These are phyloP conservation scores for Pygoscelis antarcticus DNA, from an alignment of 2,113 vertebrate genomes.

Conservation along the genomic window DNA sequence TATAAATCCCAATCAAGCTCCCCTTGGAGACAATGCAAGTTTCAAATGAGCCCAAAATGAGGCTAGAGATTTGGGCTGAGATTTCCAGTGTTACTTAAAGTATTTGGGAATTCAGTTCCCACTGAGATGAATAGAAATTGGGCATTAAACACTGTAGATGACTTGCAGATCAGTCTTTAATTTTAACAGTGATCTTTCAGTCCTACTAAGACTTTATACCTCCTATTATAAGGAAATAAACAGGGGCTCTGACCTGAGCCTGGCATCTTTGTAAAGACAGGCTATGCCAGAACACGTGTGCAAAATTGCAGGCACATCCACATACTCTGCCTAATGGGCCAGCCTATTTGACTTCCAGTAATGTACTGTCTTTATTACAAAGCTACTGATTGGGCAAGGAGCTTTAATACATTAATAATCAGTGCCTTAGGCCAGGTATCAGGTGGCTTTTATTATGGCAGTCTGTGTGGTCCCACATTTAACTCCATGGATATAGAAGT, in stretches of 20 bases:
- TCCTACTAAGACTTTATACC: not conserved
- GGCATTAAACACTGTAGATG: not conserved
- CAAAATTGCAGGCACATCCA: not conserved
- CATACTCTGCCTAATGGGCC: not conserved
- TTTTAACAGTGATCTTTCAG: not conserved
- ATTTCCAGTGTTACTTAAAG: not conserved
- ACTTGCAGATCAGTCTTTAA: not conserved
- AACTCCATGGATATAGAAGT: not conserved
- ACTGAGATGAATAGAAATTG: not conserved
- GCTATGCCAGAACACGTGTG: not conserved
- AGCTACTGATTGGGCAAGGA: not conserved
- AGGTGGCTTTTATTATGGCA: slow-evolving; percentile 52
- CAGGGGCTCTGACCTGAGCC: not conserved
- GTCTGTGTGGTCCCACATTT: slow-evolving; percentile 50
- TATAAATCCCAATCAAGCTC: not conserved
- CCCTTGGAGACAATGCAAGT: not conserved
- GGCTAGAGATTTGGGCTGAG: not conserved
- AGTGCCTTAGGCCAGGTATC: slow-evolving; percentile 29
- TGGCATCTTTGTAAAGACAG: not conserved
- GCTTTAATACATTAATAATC: slow-evolving; percentile 9
- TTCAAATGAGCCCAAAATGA: not conserved
- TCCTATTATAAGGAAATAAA: not conserved
- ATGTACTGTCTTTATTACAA: not conserved
- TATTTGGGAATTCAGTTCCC: not conserved
- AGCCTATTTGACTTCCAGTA: not conserved